Evolutionary conservation across 2,113 vertebrate species (phyloP).

Genomic region (Alces alces): DNA sequence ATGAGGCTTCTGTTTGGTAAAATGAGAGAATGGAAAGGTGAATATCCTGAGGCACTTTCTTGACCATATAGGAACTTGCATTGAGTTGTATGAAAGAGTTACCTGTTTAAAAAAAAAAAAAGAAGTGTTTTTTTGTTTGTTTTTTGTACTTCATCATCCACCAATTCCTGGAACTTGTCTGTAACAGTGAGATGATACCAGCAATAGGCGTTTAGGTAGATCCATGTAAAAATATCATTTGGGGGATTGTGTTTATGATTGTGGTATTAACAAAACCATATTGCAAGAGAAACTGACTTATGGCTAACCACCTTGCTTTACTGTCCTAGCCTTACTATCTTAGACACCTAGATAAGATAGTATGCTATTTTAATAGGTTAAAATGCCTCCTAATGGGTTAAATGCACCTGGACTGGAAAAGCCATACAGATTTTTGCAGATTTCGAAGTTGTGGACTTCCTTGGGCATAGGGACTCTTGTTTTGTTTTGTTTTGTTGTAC

Average conservation of each 20-base stretch:
- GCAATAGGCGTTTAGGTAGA: background rate
- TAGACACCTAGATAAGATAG: background rate
- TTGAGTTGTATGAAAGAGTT: background rate
- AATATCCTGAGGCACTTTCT: background rate
- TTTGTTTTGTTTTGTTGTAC: too few species aligned
- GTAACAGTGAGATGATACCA: background rate
- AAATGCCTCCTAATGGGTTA: background rate
- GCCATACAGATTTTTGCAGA: background rate
- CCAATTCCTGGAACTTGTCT: background rate
- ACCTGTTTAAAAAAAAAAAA: background rate
- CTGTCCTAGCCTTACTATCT: background rate
- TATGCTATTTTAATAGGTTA: background rate
- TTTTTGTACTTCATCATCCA: background rate
- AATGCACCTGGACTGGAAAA: background rate
- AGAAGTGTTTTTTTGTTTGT: background rate
- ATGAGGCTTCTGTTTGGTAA: background rate
- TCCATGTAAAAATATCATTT: background rate
- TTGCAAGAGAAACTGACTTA: conserved; percentile 6
- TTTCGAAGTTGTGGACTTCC: background rate
- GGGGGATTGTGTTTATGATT: background rate
- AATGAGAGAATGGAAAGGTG: background rate
- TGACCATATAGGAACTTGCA: background rate
- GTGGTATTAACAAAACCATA: background rate
- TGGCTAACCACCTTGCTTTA: background rate
- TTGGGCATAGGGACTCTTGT: background rate